Percentiles rank a stretch among this genome's conserved stretches.
These are phyloP conservation scores for Perca fluviatilis DNA, from an alignment of 2,113 vertebrate genomes.

Conservation along the genomic window DNA sequence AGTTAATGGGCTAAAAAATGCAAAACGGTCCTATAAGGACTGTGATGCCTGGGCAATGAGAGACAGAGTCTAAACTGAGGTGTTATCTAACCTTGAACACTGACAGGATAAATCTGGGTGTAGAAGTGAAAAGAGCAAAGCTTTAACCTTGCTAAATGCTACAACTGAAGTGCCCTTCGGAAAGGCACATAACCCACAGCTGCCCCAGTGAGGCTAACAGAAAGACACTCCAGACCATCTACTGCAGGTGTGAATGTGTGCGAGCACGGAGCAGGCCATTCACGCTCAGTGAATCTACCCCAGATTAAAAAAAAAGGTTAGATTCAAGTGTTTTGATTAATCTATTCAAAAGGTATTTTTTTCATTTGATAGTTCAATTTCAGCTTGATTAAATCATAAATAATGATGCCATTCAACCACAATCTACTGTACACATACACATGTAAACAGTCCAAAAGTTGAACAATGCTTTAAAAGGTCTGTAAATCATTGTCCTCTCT, in stretches of 20 bases:
- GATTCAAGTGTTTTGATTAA: not conserved
- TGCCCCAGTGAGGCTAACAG: too few species aligned
- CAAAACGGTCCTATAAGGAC: constrained; percentile 7
- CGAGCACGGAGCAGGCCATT: not conserved
- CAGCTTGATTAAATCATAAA: not conserved
- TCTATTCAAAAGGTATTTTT: not conserved
- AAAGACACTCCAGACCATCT: not conserved
- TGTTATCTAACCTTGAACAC: constrained; percentile 7
- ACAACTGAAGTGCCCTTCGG: not conserved
- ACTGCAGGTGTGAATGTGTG: not conserved
- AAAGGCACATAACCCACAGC: not conserved
- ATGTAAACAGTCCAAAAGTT: not conserved
- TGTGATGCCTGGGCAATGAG: constrained; percentile 11
- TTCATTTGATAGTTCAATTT: not conserved
- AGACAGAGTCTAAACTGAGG: constrained; percentile 3
- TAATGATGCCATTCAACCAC: not conserved
- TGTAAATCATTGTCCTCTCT: constrained; percentile 18
- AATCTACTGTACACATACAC: not conserved
- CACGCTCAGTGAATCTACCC: not conserved
- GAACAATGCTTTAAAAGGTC: constrained; percentile 36
- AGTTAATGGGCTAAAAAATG: constrained; percentile 22
- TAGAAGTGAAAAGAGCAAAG: not conserved
- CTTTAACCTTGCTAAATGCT: not conserved
- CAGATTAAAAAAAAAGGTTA: not conserved
- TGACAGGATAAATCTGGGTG: not conserved